phyloP scores from a whole-genome alignment of 1,140 invertebrate genomes.

The Drosophila nigromelanica region DNA sequence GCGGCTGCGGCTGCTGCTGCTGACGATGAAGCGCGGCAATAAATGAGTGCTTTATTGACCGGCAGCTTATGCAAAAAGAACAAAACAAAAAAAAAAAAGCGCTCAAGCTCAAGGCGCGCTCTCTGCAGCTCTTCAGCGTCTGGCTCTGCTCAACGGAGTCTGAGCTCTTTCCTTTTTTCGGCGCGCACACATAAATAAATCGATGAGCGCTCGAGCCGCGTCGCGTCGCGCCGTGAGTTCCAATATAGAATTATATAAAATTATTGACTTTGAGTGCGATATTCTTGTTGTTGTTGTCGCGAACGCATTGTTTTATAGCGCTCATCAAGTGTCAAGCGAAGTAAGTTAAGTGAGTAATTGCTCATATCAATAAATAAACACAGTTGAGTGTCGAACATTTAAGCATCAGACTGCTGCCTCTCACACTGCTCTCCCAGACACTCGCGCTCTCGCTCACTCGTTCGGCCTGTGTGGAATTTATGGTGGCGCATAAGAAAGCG shows the following conservation, averaged over 20 bases:
- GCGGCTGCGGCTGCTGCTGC: slow-evolving; percentile 7
- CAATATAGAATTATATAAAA: slow-evolving; percentile 17
- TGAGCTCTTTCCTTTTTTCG: slow-evolving; percentile 53
- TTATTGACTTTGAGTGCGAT: slow-evolving; percentile 57
- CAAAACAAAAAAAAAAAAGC: slow-evolving; percentile 25
- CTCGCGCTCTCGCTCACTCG: slow-evolving; percentile 8
- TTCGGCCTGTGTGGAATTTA: slow-evolving; percentile 44
- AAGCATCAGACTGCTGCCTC: slow-evolving; percentile 15
- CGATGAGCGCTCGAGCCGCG: slow-evolving; percentile 66
- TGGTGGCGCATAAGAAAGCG: slow-evolving; percentile 50
- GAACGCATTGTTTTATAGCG: slow-evolving; percentile 23
- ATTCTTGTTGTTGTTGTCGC: slow-evolving; percentile 9
- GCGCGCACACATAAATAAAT: slow-evolving; percentile 72
- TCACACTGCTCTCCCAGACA: background rate
- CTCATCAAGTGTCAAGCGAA: slow-evolving; percentile 41
- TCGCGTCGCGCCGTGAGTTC: slow-evolving; percentile 42
- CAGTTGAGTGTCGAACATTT: slow-evolving; percentile 34
- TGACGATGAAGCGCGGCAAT: slow-evolving; percentile 46
- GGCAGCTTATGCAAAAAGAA: slow-evolving; percentile 44
- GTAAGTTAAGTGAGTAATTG: slow-evolving; percentile 31
- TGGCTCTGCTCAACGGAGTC: slow-evolving; percentile 19
- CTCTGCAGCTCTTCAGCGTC: slow-evolving; percentile 26
- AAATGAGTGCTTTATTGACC: slow-evolving; percentile 57
- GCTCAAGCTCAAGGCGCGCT: slow-evolving; percentile 42
- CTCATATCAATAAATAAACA: slow-evolving; percentile 37